Percentiles rank a stretch among this genome's conserved stretches.
Conservation (phyloP, 2,888 invertebrate species). For the Pantelozetes paolii region DNA sequence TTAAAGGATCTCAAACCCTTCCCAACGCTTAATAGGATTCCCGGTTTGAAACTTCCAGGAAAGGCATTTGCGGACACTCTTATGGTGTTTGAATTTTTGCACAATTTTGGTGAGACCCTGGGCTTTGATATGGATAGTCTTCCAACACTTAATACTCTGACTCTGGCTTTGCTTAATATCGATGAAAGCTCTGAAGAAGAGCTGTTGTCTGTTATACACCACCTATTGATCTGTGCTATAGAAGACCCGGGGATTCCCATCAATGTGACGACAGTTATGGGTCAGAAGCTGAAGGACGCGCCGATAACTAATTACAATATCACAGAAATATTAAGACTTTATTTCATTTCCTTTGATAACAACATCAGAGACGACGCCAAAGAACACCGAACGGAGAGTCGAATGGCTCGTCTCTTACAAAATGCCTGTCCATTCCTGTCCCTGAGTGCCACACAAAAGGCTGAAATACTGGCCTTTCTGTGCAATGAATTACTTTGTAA, state of each 20-base stretch:
- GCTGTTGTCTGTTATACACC: conserved; percentile 77
- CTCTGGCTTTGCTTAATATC: conserved; percentile 75
- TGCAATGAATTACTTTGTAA: conserved; percentile 93
- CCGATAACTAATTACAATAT: conserved; percentile 87
- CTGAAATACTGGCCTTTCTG: conserved; percentile 79
- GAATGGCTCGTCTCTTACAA: conserved; percentile 33
- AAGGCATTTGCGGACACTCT: conserved; percentile 85
- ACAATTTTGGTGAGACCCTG: conserved; percentile 90
- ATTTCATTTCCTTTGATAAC: conserved; percentile 65
- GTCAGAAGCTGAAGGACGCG: conserved; percentile 73
- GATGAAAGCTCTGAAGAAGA: conserved; percentile 73
- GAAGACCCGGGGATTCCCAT: conserved; percentile 63
- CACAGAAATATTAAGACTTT: conserved; percentile 84
- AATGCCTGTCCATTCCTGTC: conserved; percentile 75
- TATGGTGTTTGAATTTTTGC: conserved; percentile 94
- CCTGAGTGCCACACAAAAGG: conserved; percentile 76
- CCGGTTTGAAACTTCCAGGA: conserved; percentile 73
- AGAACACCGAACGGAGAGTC: conserved; percentile 34
- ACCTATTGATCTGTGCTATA: conserved; percentile 82
- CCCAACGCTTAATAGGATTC: conserved; percentile 65
- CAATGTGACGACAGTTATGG: conserved; percentile 75
- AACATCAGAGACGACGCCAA: conserved; percentile 32
- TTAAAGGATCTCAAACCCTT: conserved; percentile 59
- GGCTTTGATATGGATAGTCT: conserved; percentile 85
- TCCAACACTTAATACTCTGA: conserved; percentile 79